Evolutionary conservation across 2,888 invertebrate species (phyloP).

Genomic region (Branchipolynoe longqiensis): DNA sequence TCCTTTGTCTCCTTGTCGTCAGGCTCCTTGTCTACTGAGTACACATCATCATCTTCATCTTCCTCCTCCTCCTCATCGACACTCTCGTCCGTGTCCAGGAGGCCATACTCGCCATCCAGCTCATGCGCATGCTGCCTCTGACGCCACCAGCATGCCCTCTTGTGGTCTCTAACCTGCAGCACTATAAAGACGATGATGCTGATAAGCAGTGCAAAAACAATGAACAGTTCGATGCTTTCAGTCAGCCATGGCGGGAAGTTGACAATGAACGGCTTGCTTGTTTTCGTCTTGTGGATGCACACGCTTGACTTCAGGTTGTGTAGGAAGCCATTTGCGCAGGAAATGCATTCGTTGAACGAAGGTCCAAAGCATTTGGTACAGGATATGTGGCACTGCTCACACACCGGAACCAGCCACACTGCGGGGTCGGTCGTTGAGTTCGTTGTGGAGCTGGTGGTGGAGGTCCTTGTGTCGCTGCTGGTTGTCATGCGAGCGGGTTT

Average conservation of each 20-base stretch:
- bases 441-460: background rate
- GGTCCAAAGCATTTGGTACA: conserved; percentile 9
- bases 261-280: background rate
- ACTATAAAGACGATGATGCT: conserved; percentile 8
- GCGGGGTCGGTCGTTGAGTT: background rate
- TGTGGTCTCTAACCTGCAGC: conserved; percentile 36
- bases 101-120: conserved; percentile 12
- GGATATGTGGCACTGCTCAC: conserved; percentile 32
- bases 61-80: background rate
- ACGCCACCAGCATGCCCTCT: background rate
- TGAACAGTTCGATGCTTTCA: background rate
- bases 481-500: too few species aligned
- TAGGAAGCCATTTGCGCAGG: conserved; percentile 33
- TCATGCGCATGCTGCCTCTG: conserved; percentile 1
- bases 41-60: too few species aligned
- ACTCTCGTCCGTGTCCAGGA: conserved; percentile 28
- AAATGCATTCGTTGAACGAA: conserved; percentile 3
- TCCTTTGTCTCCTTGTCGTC: too few species aligned
- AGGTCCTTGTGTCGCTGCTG: background rate
- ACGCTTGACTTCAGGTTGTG: background rate
- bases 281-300: background rate
- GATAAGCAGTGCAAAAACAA: background rate
- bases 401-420: background rate
- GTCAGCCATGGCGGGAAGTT: conserved; percentile 8
- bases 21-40: too few species aligned